Base-by-base conservation (phyloP, 1,140 invertebrate genomes). In the Hydropsyche tenuis region DNA sequence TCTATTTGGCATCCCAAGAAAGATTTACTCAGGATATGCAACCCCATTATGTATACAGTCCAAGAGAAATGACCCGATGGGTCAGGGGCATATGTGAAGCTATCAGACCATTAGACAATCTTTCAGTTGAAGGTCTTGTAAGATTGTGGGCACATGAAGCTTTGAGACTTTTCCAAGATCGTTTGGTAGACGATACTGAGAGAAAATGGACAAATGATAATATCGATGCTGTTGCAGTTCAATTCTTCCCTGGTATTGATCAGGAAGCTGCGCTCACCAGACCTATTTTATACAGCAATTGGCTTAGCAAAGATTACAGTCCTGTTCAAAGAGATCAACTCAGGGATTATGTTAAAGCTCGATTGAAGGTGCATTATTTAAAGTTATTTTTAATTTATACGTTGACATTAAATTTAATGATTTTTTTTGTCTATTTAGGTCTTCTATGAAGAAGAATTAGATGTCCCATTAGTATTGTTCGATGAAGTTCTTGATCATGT, bases 1-100 rank as follows among this genome's bases (percentile, higher is more conserved):
- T 99, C 80, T 99, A 99, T 85, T 86, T 99, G 1, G 90, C 92
- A 9, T 99, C 97, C 11, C 98, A 99, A 88, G 97, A 99, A 83
- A 88, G 92, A 64, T 99, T 99, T 82, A 99, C 98, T 0, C 97
- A 99, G 86, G 98, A 99, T 82, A 99, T 99, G 96, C 98, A 99
- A 83, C 98, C 98, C 0, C 98, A 99, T 84, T 99, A 99, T 82
- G 96, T 99, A 0, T 99, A 99, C 85, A 99, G 96, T 74, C 98
- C 98, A n/a, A 89, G 98, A 83, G 98, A 99, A 86, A 96, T 99
- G 94, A 99, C 98, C 0, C 85, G 98, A 74, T 99, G 98, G 98
- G 97, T 99, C 4, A 88, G 98, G 60, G 98, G 98, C 73, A 99
- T 99, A 74, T 99, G 96, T 84, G 98, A 99, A 86, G 98, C 98